Base-by-base conservation (phyloP, 2,113 vertebrate species). In the Phodopus roborovskii region DNA sequence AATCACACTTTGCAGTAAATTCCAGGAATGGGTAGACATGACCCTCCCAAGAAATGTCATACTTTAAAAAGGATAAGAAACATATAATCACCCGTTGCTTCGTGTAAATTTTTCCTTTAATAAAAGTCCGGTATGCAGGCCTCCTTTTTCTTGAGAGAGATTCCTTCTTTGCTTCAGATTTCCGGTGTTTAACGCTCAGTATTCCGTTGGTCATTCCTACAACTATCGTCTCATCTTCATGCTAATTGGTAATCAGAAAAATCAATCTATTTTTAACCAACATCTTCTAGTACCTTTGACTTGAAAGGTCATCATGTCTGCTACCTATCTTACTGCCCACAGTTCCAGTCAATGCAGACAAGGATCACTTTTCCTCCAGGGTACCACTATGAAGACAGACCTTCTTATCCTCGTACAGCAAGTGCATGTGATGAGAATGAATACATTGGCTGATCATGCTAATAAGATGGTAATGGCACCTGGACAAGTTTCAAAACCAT, bases 171-270 rank as follows among this genome's bases (percentile, higher is more conserved):
- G 99, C 98, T 92, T 99, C 99, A 0, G 97, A 98, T 96, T 99
- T 99, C 84, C 99, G 99, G 96, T 99, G 99, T 97, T 99, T 99
- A 92, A 99, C 97, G 90, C 99, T 99, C 79, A 99, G 94, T 82
- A 99, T 99, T 6, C 99, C 99, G 89, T 99, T 99, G 74, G 99
- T 99, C 99, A 99, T 99, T 84, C 99, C 99, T 22, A 99, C 99
- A 19, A 99, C 99, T 93, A 99, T 98, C 13, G 99, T 99, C 96
- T 99, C 98, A 89, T 99, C 99, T 95, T 99, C 98, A 85, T 99
- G 99, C 99, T 99, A 97, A 94, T 70, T 70, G 97, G 7, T 79
- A 96, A 98, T 88, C 90, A 97, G 96, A 79, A 83, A 87, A 95
- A 74, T 66, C 85, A 94, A 48, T 77, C 39, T 68, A 87, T 36